phyloP scores from a whole-genome alignment of 2,888 invertebrate species.

The Leptopterna dolabrata region DNA sequence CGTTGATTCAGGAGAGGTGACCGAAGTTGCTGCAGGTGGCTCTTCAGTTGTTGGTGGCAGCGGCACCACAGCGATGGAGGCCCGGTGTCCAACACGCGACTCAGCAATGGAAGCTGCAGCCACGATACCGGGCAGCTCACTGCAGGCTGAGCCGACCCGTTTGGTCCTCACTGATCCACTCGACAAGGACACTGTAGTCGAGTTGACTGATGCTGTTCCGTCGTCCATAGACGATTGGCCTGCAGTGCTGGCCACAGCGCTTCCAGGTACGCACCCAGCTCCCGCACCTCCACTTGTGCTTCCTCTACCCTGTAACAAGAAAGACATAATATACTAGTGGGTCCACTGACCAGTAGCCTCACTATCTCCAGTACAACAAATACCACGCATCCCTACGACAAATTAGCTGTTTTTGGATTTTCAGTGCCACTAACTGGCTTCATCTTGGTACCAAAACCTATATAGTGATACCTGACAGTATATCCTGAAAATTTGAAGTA shows the following conservation, averaged over 20 bases:
- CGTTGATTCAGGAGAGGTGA: conserved; percentile 32
- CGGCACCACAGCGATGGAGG: conserved; percentile 39
- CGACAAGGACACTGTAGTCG: conserved; percentile 37
- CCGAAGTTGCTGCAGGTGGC: conserved; percentile 44
- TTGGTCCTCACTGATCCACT: conserved; percentile 44
- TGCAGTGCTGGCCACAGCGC: not conserved
- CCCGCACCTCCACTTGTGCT: conserved; percentile 36
- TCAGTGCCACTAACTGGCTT: too few species aligned
- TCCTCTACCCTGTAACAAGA: conserved; percentile 12
- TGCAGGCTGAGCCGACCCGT: conserved; percentile 38
- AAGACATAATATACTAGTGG: not conserved
- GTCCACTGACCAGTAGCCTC: too few species aligned
- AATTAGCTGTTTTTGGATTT: too few species aligned
- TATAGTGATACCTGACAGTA: too few species aligned
- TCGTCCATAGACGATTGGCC: conserved; percentile 30
- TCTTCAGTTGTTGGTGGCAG: conserved; percentile 51
- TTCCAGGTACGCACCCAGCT: conserved; percentile 26
- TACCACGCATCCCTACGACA: too few species aligned
- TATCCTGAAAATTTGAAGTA: too few species aligned
- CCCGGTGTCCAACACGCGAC: conserved; percentile 1
- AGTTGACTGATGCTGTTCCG: conserved; percentile 35
- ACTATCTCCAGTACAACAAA: too few species aligned
- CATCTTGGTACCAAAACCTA: too few species aligned
- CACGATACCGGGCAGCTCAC: not conserved
- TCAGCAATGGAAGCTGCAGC: not conserved